phyloP scores from a whole-genome alignment of 2,113 vertebrate species.

The Pelobates fuscus region DNA sequence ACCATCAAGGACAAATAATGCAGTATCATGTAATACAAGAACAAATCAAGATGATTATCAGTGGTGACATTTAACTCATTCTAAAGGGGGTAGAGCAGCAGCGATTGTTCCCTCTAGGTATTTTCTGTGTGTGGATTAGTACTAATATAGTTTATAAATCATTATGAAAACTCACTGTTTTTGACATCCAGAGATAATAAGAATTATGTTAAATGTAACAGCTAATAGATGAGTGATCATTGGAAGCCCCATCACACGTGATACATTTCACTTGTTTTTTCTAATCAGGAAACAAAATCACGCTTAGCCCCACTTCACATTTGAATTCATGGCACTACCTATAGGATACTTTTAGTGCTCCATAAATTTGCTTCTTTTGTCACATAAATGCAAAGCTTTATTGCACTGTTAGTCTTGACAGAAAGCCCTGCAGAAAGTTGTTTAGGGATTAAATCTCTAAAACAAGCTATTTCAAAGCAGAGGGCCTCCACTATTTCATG shows the following conservation, averaged over 20 bases:
- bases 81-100: too few species aligned
- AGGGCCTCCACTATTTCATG: slow-evolving; percentile 79
- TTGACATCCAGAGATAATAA: too few species aligned
- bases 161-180: too few species aligned
- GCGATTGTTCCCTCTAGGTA: too few species aligned
- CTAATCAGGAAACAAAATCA: background rate
- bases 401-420: slow-evolving; percentile 77
- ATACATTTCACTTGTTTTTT: background rate
- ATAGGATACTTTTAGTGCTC: slow-evolving; percentile 50
- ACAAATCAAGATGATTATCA: too few species aligned
- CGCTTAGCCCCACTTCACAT: slow-evolving; percentile 51
- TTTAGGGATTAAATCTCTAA: slow-evolving; percentile 83
- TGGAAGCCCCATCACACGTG: background rate
- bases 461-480: slow-evolving; percentile 80
- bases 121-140: too few species aligned
- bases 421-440: slow-evolving; percentile 79
- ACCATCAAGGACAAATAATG: too few species aligned
- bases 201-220: too few species aligned
- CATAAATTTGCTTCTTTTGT: slow-evolving; percentile 72
- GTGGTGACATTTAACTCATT: too few species aligned
- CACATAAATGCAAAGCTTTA: slow-evolving; percentile 79
- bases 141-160: too few species aligned
- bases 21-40: too few species aligned
- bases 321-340: slow-evolving; percentile 68
- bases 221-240: too few species aligned